Evolutionary conservation across 2,113 vertebrate genomes (phyloP), one percentile per base, ranked within the genome.

Genomic region (Chascanopsetta lugubris): DNA sequence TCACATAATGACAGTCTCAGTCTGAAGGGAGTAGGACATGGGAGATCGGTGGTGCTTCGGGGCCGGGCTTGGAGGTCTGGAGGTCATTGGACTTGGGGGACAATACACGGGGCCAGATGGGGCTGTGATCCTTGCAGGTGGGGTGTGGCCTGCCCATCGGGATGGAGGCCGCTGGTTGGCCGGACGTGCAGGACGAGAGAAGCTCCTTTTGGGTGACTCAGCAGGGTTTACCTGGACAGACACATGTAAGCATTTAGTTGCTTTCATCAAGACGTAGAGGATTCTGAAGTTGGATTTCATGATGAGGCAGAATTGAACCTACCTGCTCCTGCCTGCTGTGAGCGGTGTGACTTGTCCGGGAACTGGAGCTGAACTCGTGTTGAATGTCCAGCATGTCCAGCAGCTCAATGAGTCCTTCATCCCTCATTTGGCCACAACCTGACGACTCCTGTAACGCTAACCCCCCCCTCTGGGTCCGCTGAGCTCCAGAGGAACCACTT

Each of bases 131-230:
- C 63, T 77, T 47, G 77, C 54, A 12, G 80, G 85, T 0, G 93
- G 92, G 8, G 91, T 91, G 48, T 87, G 83, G 22, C 87, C 86
- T 9, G 96, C 96, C 97, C 97, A 99, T 88, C 97, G 91, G 79
- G 97, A 97, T 11, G 97, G 97, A 24, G 94, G 93, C 24, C 97
- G 92, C 53, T 94, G 94, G 79, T 97, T 97, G 69, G 96, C 94
- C 49, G 97, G 97, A 60, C 95, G 94, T 17, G 96, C 94, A 0
- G 97, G 97, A 51, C 97, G 94, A 34, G 95, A 95, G 90, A 99
- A 99, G 53, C 89, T 93, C 87, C 89, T 95, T 40, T 80, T 92
- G 38, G 67, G 72, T 2, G 67, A 36, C 47, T 88, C 78, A 1
- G 38, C 49, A 8, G 55, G 20, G 29, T 81, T 87, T 43, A 66